These are phyloP conservation scores for Drosophila rufa DNA, from an alignment of 1,140 invertebrate genomes.

Conservation along the genomic window DNA sequence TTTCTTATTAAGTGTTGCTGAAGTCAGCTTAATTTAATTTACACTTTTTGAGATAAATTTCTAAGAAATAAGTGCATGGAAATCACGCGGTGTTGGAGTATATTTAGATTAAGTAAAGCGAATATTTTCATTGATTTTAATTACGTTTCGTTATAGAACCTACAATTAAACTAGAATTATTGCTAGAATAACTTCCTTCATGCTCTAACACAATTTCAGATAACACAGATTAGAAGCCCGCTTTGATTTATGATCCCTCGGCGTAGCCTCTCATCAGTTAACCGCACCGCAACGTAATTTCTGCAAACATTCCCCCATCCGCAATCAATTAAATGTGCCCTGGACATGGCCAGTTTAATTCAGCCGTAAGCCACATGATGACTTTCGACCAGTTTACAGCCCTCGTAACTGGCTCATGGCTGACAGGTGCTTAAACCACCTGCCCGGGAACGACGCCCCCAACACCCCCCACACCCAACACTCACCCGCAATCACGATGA, in stretches of 20 bases:
- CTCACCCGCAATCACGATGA: conserved; percentile 8
- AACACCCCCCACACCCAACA: background rate
- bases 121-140: background rate
- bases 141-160: too few species aligned
- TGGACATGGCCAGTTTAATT: conserved; percentile 22
- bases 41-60: too few species aligned
- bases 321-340: conserved; percentile 36
- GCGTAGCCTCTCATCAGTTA: background rate
- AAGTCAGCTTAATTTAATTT: background rate
- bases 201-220: background rate
- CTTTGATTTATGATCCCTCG: conserved; percentile 15
- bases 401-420: conserved; percentile 11
- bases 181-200: too few species aligned
- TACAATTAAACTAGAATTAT: background rate
- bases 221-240: background rate
- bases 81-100: background rate
- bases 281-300: conserved; percentile 7
- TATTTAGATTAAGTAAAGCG: too few species aligned
- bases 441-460: background rate
- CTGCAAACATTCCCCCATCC: background rate
- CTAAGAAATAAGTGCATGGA: background rate
- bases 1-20: conserved; percentile 9
- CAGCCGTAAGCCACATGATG: conserved; percentile 34
- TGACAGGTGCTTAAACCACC: conserved; percentile 47
- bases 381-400: conserved; percentile 24